Evolutionary conservation across 2,113 vertebrate genomes (phyloP), one percentile per base, ranked within the genome.

Genomic region (Puffinus mauretanicus): DNA sequence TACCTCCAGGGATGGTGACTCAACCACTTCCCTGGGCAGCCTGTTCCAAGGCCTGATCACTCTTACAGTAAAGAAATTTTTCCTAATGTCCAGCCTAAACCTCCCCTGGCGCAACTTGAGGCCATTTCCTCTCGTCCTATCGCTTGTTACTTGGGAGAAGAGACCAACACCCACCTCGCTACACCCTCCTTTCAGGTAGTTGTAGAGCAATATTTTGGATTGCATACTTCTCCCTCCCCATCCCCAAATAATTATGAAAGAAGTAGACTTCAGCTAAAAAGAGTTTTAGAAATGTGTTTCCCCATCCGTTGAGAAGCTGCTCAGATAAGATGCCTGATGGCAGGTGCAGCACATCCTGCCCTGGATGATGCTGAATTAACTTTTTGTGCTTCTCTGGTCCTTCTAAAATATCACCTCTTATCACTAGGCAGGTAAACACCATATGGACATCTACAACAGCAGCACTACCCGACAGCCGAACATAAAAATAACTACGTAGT

Each of bases 211-310:
- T 15, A 15, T 32, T 61, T 86, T 55, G 12, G 10, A 62, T 30
- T n/a, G 17, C 3, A 4, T 46, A 13, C 54, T 86, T 67, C 47
- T 26, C 26, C 9, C 24, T 1, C 17, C 2, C 0, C 6, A 4
- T 3, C 5, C 4, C 1, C 6, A 32, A 29, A 29, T 11, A 66
- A 25, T 44, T 52, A 49, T 30, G 21, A 60, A 82, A 82, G n/a
- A 44, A 82, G n/a, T 29, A 46, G 15, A 47, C 17, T 70, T 79
- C 26, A 76, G 34, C 20, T 80, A 30, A 82, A 65, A 65, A 71
- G 29, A 66, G 16, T n/a, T 72, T 89, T 30, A 81, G 30, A 55
- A 47, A n/a, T 36, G 60, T n/a, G 44, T 87, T 77, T 87, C 11
- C 60, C 54, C 40, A 55, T 19, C 29, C 32, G 24, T 7, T 49